Evolutionary conservation across 2,797 vertebrate species (phyloP).

Genomic region (Lemur catta): DNA sequence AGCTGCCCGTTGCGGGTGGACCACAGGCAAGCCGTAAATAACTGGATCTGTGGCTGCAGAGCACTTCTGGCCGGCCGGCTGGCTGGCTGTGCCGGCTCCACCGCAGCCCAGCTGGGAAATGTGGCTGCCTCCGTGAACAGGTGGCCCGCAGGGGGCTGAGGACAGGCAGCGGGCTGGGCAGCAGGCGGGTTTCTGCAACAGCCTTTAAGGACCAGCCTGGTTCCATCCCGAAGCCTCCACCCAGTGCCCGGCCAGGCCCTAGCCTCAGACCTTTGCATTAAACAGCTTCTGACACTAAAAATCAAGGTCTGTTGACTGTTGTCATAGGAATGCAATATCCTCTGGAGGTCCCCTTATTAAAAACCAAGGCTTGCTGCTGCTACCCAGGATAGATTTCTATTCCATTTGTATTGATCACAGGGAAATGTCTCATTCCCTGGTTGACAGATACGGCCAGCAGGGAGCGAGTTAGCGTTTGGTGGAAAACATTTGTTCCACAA

Average conservation of each 20-base stretch:
- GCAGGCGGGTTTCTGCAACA: background rate
- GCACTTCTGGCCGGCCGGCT: background rate
- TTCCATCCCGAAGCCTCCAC: background rate
- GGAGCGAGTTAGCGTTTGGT: background rate
- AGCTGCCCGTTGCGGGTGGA: background rate
- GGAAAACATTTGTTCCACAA: slow-evolving; percentile 18
- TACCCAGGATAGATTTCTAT: slow-evolving; percentile 26
- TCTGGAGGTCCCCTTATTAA: slow-evolving; percentile 47
- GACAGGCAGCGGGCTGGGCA: background rate
- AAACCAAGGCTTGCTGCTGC: background rate
- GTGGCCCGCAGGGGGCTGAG: slow-evolving; percentile 11
- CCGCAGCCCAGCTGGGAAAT: background rate
- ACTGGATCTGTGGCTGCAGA: background rate
- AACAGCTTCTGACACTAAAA: slow-evolving; percentile 36
- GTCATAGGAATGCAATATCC: slow-evolving; percentile 48
- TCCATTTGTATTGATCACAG: slow-evolving; percentile 63
- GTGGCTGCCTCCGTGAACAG: slow-evolving; percentile 25
- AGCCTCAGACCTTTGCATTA: background rate
- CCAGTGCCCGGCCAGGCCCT: accelerated
- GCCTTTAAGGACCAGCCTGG: background rate
- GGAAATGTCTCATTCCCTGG: slow-evolving; percentile 61
- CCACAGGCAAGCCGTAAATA: background rate
- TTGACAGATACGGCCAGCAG: slow-evolving; percentile 21
- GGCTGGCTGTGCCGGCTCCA: background rate
- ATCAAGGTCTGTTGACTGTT: background rate